Evolutionary conservation across 2,113 vertebrate genomes (phyloP), one percentile per base, ranked within the genome.

Genomic region (Muntiacus reevesi): DNA sequence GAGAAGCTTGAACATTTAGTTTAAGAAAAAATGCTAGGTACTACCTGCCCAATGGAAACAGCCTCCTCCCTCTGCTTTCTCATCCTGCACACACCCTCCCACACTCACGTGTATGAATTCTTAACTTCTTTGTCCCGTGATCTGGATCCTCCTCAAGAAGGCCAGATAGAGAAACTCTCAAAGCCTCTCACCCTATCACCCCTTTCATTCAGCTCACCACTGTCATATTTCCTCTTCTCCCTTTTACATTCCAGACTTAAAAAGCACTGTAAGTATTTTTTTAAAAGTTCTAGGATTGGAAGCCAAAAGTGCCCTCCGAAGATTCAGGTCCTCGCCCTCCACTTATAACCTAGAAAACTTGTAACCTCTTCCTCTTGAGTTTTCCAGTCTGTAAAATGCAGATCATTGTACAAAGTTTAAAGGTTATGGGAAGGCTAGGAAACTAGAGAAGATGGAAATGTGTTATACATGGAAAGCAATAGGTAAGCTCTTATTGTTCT

Each of bases 101-200:
- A 50, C 6, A 52, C 47, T 12, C 79, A 4, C 0, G 0, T 3
- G 0, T 2, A 1, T 36, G 45, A 13, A 21, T 54, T 91, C 54
- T 11, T 36, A 14, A 10, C 25, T 90, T 50, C 52, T 67, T 52
- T 67, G n/a, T 13, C 60, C 74, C 27, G 2, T 89, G 2, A 36
- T 30, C 50, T 45, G 27, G 15, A 40, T 59, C 36, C 60, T 89
- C 30, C 17, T 76, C 36, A 17, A 71, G 43, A 60, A 54, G 45
- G 17, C 25, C 40, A 82, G 30, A n/a, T 14, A 25, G 12, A 93
- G 87, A 71, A 50, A 11, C 1, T 33, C 14, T 27, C 12, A 64
- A 40, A 17, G 13, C 10, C 43, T 78, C 79, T 91, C 17, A 21
- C 5, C 9, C 3, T 2, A 14, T 23, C 23, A 30, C 4, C 1